A percentile compares a stretch with the other conserved stretches of the same genome.
Evolutionary conservation across 1,140 invertebrate genomes (phyloP).

Genomic region (Oryzaephilus surinamensis): DNA sequence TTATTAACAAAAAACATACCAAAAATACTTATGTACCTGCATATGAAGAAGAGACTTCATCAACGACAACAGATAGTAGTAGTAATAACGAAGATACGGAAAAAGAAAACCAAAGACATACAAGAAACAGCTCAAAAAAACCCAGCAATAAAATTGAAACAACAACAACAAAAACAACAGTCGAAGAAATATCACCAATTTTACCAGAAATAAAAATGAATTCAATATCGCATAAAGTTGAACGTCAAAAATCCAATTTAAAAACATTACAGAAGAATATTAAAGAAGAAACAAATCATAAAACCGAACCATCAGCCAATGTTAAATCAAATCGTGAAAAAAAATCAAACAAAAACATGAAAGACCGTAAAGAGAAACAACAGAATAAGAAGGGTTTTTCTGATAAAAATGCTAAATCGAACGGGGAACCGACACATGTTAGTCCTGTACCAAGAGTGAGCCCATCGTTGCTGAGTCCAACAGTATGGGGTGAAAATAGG

Average conservation of each 20-base stretch:
- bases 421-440: constrained; percentile 1
- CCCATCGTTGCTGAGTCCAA: constrained; percentile 22
- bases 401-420: constrained; percentile 10
- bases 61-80: constrained; percentile 54
- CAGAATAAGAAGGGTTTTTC: constrained; percentile 9
- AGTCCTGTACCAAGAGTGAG: constrained; percentile 9
- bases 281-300: constrained; percentile 12
- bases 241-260: constrained; percentile 8
- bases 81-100: constrained; percentile 29
- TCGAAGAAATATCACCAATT: not conserved
- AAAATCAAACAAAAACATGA: constrained; percentile 10
- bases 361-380: constrained; percentile 17
- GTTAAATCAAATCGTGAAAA: no score
- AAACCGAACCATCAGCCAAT: constrained; percentile 5
- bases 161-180: constrained; percentile 5
- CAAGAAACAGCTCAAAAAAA: constrained; percentile 10
- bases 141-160: constrained; percentile 1
- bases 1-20: constrained; percentile 9
- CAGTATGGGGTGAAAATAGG: constrained; percentile 42
- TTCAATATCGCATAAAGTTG: constrained; percentile 5
- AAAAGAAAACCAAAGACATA: constrained; percentile 26
- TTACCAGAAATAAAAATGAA: not conserved
- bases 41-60: constrained; percentile 58
- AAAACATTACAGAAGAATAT: constrained; percentile 9
- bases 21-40: constrained; percentile 30